Evolutionary conservation across 2,113 vertebrate species (phyloP), one percentile per base, ranked within the genome.

Genomic region (Scomber scombrus): DNA sequence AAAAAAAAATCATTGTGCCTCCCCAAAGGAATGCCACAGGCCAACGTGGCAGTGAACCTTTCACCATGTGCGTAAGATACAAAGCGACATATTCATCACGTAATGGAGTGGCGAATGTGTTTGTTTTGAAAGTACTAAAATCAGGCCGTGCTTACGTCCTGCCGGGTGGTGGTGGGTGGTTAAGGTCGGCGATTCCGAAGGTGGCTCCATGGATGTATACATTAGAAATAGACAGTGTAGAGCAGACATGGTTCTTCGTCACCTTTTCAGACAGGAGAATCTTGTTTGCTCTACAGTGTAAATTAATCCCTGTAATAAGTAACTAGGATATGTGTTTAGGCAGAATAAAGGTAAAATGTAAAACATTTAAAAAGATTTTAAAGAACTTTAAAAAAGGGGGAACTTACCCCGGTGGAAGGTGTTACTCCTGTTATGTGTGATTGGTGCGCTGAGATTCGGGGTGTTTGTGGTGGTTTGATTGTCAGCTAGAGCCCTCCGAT

Each of bases 141-240:
- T 18, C n/a, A 55, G 81, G 16, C 76, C 74, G 9, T 0, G 75
- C 85, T 85, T 81, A 76, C 80, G 65, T 82, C 73, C 86, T 63
- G 54, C 77, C 3, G 16, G 79, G 88, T 79, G 75, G 83, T 71
- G 19, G 13, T 0, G 79, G 84, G 57, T 71, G 87, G 78, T 65
- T 21, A 93, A 93, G 93, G 93, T 93, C 81, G 82, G 87, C 92
- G 93, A 93, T 94, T 92, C 93, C 93, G 67, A 78, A 84, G 91
- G 92, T 93, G 93, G 93, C 92, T 93, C 92, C 91, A 79, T 92
- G 88, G 92, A 89, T 91, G 31, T 8, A 83, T 60, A 79, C 19
- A 21, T 67, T 52, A 68, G 31, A 83, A 71, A 18, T 46, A 60
- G 40, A 16, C 84, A 80, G 21, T 89, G 92, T 85, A 71, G 91